Conservation (phyloP, 2,113 vertebrate genomes). For the Melospiza melodia region DNA sequence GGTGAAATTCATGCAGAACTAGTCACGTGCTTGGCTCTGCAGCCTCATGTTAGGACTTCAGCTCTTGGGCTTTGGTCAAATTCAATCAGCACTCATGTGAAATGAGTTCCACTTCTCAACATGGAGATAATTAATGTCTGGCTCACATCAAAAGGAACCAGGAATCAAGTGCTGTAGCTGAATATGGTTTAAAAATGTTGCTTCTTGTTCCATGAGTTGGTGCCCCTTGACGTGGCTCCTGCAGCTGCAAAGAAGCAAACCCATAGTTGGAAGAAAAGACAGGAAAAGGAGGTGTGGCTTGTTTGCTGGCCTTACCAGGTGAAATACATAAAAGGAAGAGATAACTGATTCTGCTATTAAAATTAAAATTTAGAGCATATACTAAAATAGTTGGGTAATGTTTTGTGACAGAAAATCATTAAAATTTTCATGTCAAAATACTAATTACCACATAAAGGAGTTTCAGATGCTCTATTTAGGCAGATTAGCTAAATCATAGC, state of each 20-base stretch:
- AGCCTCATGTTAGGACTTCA: neutral
- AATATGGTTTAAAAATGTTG: neutral
- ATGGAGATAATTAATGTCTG: neutral
- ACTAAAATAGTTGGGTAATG: neutral
- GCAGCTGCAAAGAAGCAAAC: neutral
- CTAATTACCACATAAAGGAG: constrained; percentile 55
- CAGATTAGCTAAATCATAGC: constrained; percentile 44
- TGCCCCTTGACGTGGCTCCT: accelerated
- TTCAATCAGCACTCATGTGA: neutral
- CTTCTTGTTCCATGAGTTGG: neutral
- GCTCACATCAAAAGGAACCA: neutral
- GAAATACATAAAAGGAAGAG: neutral
- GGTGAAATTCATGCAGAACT: neutral
- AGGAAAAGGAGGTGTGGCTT: neutral
- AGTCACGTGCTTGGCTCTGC: accelerated
- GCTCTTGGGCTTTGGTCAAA: neutral
- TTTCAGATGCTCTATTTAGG: constrained; percentile 59
- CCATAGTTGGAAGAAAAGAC: neutral
- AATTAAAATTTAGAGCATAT: neutral
- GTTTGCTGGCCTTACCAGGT: neutral
- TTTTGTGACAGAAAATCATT: constrained; percentile 54
- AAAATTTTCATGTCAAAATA: constrained; percentile 52
- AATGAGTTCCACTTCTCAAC: neutral
- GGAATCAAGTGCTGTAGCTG: neutral
- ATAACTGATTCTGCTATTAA: neutral